Conservation (phyloP, 2,888 invertebrate genomes). For the Sicus ferrugineus region DNA sequence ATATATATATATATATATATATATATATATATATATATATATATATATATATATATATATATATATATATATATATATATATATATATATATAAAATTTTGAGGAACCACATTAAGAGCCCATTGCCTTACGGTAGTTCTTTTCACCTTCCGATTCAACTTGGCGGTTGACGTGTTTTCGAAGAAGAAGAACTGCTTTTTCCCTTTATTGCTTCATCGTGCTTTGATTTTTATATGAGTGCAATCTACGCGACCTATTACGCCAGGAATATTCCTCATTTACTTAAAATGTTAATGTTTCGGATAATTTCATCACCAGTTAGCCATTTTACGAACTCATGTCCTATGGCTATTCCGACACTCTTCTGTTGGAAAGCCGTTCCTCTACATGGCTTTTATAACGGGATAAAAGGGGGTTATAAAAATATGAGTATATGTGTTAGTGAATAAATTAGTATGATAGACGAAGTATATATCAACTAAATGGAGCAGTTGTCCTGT, state of each 20-base stretch:
- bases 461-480: not conserved
- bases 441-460: too few species aligned
- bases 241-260: conserved; percentile 24
- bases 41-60: too few species aligned
- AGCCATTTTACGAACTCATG: not conserved
- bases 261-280: conserved; percentile 2
- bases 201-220: not conserved
- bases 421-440: too few species aligned
- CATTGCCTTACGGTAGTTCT: too few species aligned
- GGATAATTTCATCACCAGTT: not conserved
- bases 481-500: not conserved
- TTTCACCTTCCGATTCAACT: too few species aligned
- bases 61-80: too few species aligned
- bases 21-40: too few species aligned
- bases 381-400: not conserved
- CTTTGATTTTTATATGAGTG: not conserved
- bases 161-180: too few species aligned
- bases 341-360: not conserved
- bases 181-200: too few species aligned
- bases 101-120: too few species aligned
- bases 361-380: not conserved
- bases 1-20: too few species aligned
- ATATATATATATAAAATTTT: too few species aligned
- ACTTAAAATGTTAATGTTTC: not conserved
- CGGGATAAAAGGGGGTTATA: not conserved